These are phyloP conservation scores for Oncorhynchus nerka DNA, from an alignment of 2,113 vertebrate genomes.

Conservation along the genomic window DNA sequence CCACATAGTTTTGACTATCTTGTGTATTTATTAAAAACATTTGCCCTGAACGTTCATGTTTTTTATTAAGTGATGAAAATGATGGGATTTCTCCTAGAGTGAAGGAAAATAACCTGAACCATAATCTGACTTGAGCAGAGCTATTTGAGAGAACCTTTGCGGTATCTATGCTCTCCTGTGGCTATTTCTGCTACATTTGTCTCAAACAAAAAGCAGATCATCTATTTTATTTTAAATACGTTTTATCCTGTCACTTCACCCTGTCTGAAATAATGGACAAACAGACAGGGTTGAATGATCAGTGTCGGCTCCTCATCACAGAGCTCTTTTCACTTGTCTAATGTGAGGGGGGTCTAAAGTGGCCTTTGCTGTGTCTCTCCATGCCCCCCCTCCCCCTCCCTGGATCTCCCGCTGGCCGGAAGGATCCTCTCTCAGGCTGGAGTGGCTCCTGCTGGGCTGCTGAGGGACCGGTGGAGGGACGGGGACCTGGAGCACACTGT, in stretches of 20 bases:
- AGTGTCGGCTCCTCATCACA: constrained; percentile 65
- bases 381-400: constrained; percentile 4
- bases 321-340: constrained; percentile 55
- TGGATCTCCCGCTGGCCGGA: constrained; percentile 57
- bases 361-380: constrained; percentile 33
- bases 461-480: constrained; percentile 43
- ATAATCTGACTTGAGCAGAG: constrained; percentile 41
- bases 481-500: constrained; percentile 43
- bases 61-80: background rate
- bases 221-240: constrained; percentile 59
- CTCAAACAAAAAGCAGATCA: constrained; percentile 71
- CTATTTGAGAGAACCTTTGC: constrained; percentile 58
- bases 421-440: constrained; percentile 63
- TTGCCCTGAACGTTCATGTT: background rate
- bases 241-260: constrained; percentile 64
- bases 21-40: no score
- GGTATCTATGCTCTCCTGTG: constrained; percentile 57
- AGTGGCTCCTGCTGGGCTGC: constrained; percentile 72
- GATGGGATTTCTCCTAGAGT: constrained; percentile 23
- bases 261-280: constrained; percentile 72
- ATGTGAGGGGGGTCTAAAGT: constrained; percentile 60
- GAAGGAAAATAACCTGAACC: constrained; percentile 31
- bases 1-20: no score
- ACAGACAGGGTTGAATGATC: constrained; percentile 60
- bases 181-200: constrained; percentile 76